Evolutionary conservation across 2,888 invertebrate genomes (phyloP).

Genomic region (Margaritifera margaritifera): DNA sequence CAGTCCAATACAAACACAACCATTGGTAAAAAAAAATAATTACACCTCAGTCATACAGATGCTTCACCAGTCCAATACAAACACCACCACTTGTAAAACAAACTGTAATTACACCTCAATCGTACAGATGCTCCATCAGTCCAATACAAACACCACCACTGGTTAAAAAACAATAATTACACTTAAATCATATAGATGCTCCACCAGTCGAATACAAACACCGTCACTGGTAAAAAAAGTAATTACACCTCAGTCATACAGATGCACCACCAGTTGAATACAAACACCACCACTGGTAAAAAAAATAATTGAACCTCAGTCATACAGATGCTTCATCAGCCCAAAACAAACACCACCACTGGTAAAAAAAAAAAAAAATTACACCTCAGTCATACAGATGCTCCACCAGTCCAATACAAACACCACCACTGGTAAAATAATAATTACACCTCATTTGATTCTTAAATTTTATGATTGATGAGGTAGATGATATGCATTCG

Average conservation of each 20-base stretch:
- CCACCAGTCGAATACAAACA: neutral
- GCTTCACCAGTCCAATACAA: slow-evolving; percentile 12
- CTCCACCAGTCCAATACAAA: too few relatives aligned
- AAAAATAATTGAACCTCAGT: too few relatives aligned
- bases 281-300: too few relatives aligned
- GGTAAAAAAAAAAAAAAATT: too few relatives aligned
- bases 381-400: too few relatives aligned
- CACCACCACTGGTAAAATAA: too few relatives aligned
- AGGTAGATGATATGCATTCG: too few relatives aligned
- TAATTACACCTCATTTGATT: too few relatives aligned
- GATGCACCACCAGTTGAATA: neutral
- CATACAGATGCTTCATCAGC: neutral
- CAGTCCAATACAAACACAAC: neutral
- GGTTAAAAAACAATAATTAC: neutral
- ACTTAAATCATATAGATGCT: slow-evolving; percentile 21
- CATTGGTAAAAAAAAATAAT: neutral
- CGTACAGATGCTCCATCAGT: neutral
- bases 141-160: neutral
- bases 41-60: slow-evolving; percentile 12
- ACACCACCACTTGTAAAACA: slow-evolving; percentile 4
- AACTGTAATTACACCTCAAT: neutral
- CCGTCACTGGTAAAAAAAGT: too few relatives aligned
- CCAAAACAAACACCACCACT: neutral
- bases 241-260: neutral
- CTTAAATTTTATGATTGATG: too few relatives aligned